These are phyloP conservation scores for Galerucella calmariensis DNA, from an alignment of 2,888 invertebrate species.

Conservation along the genomic window DNA sequence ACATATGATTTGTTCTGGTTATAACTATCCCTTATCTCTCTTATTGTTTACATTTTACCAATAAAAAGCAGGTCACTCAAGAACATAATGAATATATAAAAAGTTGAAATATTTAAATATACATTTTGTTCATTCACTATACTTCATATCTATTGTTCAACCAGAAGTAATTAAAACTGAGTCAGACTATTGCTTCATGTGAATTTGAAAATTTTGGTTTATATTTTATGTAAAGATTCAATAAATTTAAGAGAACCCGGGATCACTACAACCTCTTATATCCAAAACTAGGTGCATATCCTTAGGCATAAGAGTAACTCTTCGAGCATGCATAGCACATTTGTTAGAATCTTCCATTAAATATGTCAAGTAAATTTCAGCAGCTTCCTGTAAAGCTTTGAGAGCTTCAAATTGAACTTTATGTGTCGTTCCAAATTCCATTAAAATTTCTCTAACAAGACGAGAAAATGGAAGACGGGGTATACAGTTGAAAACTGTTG, in stretches of 20 bases:
- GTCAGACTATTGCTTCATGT: too few relatives aligned
- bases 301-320: conserved; percentile 64
- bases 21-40: too few relatives aligned
- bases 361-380: conserved; percentile 66
- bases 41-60: too few relatives aligned
- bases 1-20: too few relatives aligned
- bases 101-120: too few relatives aligned
- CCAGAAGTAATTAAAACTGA: too few relatives aligned
- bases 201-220: too few relatives aligned
- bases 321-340: conserved; percentile 64
- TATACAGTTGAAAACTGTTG: conserved; percentile 58
- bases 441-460: conserved; percentile 64
- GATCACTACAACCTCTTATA: conserved; percentile 57
- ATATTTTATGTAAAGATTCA: neutral
- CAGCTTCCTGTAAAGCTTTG: conserved; percentile 66
- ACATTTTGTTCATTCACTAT: too few relatives aligned
- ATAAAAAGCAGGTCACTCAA: too few relatives aligned
- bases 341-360: conserved; percentile 66
- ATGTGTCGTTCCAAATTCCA: conserved; percentile 44
- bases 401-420: conserved; percentile 63
- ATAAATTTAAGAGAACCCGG: conserved; percentile 11
- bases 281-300: conserved; percentile 65
- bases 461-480: conserved; percentile 65
- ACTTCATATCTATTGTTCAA: too few relatives aligned
- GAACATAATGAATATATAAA: too few relatives aligned